Evolutionary conservation across 2,113 vertebrate genomes (phyloP), one percentile per base, ranked within the genome.

Genomic region (Pyrgilauda ruficollis): DNA sequence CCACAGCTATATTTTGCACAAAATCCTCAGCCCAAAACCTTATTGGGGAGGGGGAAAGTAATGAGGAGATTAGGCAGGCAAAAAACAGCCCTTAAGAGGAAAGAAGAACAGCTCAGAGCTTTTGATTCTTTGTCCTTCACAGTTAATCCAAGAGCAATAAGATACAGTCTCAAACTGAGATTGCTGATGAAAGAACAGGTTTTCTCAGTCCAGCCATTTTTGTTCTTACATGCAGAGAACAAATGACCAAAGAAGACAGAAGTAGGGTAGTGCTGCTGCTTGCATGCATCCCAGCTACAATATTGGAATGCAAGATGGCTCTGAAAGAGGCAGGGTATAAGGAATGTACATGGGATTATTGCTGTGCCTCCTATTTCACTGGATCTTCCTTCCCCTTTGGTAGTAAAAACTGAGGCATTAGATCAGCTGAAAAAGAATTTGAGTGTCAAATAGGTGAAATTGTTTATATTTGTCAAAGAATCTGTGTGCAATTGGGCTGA

Each of bases 381-480:
- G 0, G 37, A 23, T 28, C 22, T 92, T 52, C 13, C 9, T 73
- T 72, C 41, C 33, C 16, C 2, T 3, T 8, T 0, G 0, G 23
- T 70, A 68, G 4, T 43, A 7, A 89, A 82, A 85, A 47, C 52
- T 28, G 41, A 78, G 43, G 53, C 27, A 13, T 35, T 68, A 35
- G 18, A 43, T 78, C 13, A 78, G 35, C 27, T 53, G n/a, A 84
- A 89, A 85, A 20, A 26, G 28, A 62, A n/a, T n/a, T 62, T 39
- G 4, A 22, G 20, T 53, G 23, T 80, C 26, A 73, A 52, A n/a
- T 41, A n/a, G 18, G 9, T 53, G 84, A 46, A 64, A 56, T n/a
- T 76, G 28, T 59, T 85, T 88, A 0, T 61, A 64, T 82, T 72
- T 80, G n/a, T 53, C 35, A 83, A 5, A 69, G 82, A 68, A 37